A percentile compares a stretch with the other conserved stretches of the same genome.
These are phyloP conservation scores for Hafferia zeledoni DNA, from an alignment of 2,797 vertebrate genomes.

Conservation along the genomic window DNA sequence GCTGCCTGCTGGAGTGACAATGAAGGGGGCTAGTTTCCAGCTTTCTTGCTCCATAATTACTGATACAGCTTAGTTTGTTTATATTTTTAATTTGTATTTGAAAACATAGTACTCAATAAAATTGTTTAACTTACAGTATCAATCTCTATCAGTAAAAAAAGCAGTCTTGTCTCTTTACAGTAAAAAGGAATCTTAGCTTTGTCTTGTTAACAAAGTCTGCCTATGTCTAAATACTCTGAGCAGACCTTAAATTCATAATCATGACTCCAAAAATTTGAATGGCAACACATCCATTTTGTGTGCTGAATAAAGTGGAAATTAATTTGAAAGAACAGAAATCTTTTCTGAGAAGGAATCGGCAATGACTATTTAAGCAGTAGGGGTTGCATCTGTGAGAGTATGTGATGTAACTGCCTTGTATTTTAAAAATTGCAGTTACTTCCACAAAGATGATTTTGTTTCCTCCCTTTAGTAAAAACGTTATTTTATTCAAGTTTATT, in stretches of 20 bases:
- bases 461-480: conserved; percentile 23
- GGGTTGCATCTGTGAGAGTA: not conserved
- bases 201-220: not conserved
- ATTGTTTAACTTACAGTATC: not conserved
- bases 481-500: conserved; percentile 61
- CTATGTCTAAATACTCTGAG: not conserved
- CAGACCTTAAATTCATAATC: not conserved
- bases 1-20: not conserved
- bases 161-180: not conserved
- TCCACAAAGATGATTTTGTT: conserved; percentile 36
- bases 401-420: not conserved
- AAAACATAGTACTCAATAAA: not conserved
- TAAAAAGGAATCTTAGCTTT: not conserved
- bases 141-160: not conserved
- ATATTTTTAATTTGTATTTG: not conserved
- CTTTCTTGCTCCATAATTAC: not conserved
- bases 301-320: conserved; percentile 52
- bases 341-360: not conserved
- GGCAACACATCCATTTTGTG: not conserved
- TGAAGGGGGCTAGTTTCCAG: not conserved
- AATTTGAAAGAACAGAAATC: conserved; percentile 38
- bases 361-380: not conserved
- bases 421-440: conserved; percentile 19
- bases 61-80: not conserved
- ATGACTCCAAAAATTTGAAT: not conserved